Evolutionary conservation across 2,797 vertebrate species (phyloP).

Genomic region (Podarcis lilfordi): DNA sequence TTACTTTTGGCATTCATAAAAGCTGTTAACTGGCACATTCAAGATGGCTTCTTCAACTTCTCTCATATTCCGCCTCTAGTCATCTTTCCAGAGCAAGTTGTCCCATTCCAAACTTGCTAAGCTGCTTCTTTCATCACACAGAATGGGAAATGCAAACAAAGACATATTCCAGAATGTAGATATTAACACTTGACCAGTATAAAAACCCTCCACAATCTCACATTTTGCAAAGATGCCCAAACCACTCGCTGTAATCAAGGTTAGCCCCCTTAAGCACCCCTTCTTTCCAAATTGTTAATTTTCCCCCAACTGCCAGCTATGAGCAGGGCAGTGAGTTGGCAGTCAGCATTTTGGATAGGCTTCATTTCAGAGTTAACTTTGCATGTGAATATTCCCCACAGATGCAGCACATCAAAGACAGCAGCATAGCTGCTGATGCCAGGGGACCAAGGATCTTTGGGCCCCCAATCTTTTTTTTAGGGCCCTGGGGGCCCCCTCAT

Average conservation of each 20-base stretch:
- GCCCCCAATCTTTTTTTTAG: too few species aligned
- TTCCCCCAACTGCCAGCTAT: too few species aligned
- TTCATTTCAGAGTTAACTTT: not conserved
- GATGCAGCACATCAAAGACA: not conserved
- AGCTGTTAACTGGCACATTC: slow-evolving; percentile 14
- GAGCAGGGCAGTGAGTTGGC: not conserved
- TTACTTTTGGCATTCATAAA: slow-evolving; percentile 20
- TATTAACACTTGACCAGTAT: not conserved
- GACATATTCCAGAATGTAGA: not conserved
- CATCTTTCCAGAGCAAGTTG: not conserved
- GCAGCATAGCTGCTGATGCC: too few species aligned
- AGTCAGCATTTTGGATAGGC: not conserved
- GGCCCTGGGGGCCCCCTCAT: too few species aligned
- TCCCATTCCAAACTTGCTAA: not conserved
- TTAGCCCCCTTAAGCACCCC: not conserved
- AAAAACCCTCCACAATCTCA: not conserved
- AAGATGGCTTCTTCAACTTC: slow-evolving; percentile 10
- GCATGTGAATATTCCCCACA: not conserved
- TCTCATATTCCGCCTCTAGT: not conserved
- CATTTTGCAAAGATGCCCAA: not conserved
- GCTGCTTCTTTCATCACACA: not conserved
- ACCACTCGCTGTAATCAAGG: too few species aligned
- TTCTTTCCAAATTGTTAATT: not conserved
- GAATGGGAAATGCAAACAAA: not conserved
- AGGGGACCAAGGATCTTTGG: too few species aligned